phyloP scores from a whole-genome alignment of 2,113 vertebrate species.

The Pedetes capensis region DNA sequence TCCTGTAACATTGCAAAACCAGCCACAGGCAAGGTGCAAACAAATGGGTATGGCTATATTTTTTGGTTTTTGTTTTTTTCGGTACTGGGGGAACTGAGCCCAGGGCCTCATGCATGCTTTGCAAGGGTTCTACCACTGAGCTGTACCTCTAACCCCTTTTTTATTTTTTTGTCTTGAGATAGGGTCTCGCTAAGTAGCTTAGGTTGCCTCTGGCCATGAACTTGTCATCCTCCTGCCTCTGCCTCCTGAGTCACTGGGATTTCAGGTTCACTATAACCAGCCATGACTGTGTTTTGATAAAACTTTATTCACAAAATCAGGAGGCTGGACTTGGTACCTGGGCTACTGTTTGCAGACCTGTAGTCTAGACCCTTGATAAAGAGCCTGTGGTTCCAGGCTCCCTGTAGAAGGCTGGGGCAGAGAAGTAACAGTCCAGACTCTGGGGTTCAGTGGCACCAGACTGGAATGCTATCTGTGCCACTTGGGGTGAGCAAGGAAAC shows the following conservation, averaged over 20 bases:
- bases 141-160: too few species aligned
- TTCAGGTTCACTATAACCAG: too few species aligned
- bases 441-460: neutral
- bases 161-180: too few species aligned
- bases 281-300: neutral
- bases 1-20: neutral
- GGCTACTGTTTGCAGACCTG: neutral
- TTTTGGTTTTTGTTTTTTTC: too few species aligned
- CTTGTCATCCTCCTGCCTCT: too few species aligned
- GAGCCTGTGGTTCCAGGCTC: neutral
- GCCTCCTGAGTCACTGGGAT: too few species aligned
- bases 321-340: neutral
- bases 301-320: constrained; percentile 19
- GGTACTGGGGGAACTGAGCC: too few species aligned
- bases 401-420: neutral
- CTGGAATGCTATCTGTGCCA: neutral
- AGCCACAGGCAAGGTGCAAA: neutral
- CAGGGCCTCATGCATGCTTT: too few species aligned
- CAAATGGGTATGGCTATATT: neutral
- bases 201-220: too few species aligned
- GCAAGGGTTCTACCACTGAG: too few species aligned
- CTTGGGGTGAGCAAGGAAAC: neutral
- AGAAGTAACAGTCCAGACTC: neutral
- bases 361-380: neutral
- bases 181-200: too few species aligned